Evolutionary conservation across 30 jellyfish, hydroid and myxozoan species (phyloP).

Genomic region (Catostylus mosaicus): DNA sequence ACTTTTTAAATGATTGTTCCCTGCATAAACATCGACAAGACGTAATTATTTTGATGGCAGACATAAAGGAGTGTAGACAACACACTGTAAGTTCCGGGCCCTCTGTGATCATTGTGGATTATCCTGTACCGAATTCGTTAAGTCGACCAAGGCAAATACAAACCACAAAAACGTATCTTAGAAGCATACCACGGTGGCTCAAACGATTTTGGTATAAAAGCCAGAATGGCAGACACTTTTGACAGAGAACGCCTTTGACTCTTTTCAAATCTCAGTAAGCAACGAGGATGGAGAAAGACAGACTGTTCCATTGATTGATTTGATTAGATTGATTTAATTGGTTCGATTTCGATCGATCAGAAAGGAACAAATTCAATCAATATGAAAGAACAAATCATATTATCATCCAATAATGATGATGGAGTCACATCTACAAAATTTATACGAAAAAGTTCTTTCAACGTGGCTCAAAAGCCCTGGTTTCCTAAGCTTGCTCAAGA

Average conservation of each 20-base stretch:
- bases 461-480: no score
- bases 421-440: no score
- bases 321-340: no score
- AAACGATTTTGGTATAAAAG: background rate
- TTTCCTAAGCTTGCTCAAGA: no score
- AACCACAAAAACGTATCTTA: constrained; percentile 8
- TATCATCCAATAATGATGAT: no score
- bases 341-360: no score
- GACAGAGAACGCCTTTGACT: background rate
- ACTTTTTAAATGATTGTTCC: constrained; percentile 15
- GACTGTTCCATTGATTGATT: no score
- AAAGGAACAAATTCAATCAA: no score
- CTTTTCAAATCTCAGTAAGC: no score
- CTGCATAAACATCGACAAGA: constrained; percentile 44
- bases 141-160: constrained; percentile 29
- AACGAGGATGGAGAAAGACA: no score
- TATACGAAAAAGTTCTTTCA: no score
- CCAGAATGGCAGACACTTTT: background rate
- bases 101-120: constrained; percentile 42
- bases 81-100: constrained; percentile 39
- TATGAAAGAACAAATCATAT: no score
- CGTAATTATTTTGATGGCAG: constrained; percentile 33
- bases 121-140: constrained; percentile 26
- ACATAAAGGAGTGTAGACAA: constrained; percentile 49
- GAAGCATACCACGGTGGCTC: constrained; percentile 31